Evolutionary conservation across 2,797 vertebrate genomes (phyloP).

Genomic region (Caiman crocodilus): DNA sequence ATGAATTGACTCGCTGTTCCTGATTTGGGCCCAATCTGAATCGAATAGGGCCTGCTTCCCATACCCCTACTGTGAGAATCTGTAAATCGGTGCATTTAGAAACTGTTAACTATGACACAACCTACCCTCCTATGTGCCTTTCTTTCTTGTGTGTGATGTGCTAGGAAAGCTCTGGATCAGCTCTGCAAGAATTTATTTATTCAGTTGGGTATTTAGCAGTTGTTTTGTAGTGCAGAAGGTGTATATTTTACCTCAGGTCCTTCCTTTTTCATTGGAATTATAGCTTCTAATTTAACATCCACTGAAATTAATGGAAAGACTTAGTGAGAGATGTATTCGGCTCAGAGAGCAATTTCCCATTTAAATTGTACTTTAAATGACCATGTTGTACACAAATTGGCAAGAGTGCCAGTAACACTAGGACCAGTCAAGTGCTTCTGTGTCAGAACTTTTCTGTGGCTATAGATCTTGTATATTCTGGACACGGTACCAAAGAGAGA

Average conservation of each 20-base stretch:
- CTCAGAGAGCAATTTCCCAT: background rate
- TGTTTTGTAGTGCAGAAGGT: rapidly evolving
- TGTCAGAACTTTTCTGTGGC: slow-evolving; percentile 1
- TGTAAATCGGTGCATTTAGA: background rate
- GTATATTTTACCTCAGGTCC: background rate
- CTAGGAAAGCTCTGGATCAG: rapidly evolving
- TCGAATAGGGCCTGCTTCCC: too few species aligned
- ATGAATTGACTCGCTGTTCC: too few species aligned
- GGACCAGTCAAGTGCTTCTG: background rate
- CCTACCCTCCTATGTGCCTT: background rate
- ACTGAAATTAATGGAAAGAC: background rate
- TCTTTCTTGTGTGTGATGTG: rapidly evolving
- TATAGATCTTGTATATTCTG: background rate
- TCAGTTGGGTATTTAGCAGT: background rate
- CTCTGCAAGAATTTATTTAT: background rate
- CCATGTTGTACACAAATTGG: background rate
- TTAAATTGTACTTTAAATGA: background rate
- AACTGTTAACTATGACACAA: background rate
- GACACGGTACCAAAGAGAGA: background rate
- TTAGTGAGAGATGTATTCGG: rapidly evolving
- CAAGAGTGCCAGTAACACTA: slow-evolving; percentile 2
- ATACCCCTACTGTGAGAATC: background rate
- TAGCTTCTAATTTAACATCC: background rate
- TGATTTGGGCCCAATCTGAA: too few species aligned
- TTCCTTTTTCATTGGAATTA: background rate